Evolutionary conservation across 2,888 invertebrate genomes (phyloP), one percentile per base, ranked within the genome.

Genomic region (Limnephilus rhombicus): DNA sequence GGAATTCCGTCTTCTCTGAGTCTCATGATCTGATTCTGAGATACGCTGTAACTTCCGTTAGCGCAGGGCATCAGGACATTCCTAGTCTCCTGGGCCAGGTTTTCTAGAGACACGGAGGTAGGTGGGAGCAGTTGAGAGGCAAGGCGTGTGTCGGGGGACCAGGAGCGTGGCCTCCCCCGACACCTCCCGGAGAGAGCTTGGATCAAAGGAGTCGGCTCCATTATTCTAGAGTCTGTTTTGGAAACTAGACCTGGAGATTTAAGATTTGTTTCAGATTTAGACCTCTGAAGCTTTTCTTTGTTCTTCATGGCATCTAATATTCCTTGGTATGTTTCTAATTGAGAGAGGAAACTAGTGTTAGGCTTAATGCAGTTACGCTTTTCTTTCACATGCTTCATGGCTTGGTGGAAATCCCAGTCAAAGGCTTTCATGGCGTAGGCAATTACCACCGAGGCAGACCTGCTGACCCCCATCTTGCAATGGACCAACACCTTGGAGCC

Each of bases 391-490:
- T 98, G 98, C 93, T 98, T 97, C 94, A 98, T 96, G 2, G 99
- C 99, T 94, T 98, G 97, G 93, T 98, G 97, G 94, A 99, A 98
- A 94, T 98, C 98, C 99, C 99, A 99, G 95, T 98, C 98, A 95
- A 98, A 98, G 34, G 99, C 99, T 96, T 99, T 99, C 99, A 99
- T 99, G 41, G 99, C 98, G 96, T 99, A 99, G 0, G 99, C 99
- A 94, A 99, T 99, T 45, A 99, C 99, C 45, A 99, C 99, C 3
- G 99, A 99, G 9, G 99, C 99, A 41, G 99, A 99, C 94, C 99
- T 97, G 95, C 99, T 99, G 93, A 99, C 98, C 41, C 99, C 99
- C 99, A 99, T 99, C 96, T 99, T 99, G 95, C 99, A 99, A 95
- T 99, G 99, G 90, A 99, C 99, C 94, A 99, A 96, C 92, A 99